These are phyloP conservation scores for Drosophila anomelani DNA, from an alignment of 2,888 invertebrate genomes.

Conservation along the genomic window DNA sequence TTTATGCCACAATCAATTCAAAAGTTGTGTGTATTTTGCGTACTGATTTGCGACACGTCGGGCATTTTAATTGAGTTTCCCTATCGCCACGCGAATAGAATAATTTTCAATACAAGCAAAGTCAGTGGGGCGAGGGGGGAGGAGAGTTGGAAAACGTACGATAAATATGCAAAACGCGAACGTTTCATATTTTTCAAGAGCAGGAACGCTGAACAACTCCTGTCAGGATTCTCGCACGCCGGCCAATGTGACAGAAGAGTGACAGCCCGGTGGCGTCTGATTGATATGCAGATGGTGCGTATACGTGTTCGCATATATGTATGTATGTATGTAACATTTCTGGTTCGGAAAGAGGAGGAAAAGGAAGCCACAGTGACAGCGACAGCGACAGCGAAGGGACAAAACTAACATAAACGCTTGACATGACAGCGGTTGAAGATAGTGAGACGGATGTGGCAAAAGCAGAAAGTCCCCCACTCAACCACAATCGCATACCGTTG, in stretches of 20 bases:
- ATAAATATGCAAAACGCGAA: constrained; percentile 78
- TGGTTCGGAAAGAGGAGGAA: constrained; percentile 14
- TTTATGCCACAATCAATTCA: constrained; percentile 49
- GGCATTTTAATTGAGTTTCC: constrained; percentile 75
- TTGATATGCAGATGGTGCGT: constrained; percentile 72
- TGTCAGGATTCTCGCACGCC: constrained; percentile 62
- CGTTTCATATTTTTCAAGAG: constrained; percentile 70
- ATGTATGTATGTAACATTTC: constrained; percentile 7
- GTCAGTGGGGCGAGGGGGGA: background rate
- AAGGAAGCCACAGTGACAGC: constrained; percentile 38
- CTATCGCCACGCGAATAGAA: constrained; percentile 61
- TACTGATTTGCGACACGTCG: constrained; percentile 71
- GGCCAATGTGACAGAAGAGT: constrained; percentile 64
- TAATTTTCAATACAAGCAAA: constrained; percentile 55
- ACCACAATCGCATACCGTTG: constrained; percentile 17
- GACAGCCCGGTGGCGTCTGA: constrained; percentile 72
- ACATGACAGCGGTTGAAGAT: constrained; percentile 46
- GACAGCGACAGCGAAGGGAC: constrained; percentile 15
- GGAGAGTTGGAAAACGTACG: constrained; percentile 29
- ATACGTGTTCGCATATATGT: constrained; percentile 13
- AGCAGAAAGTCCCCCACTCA: constrained; percentile 18
- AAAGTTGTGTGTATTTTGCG: constrained; percentile 41
- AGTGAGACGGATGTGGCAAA: constrained; percentile 44
- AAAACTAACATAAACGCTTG: constrained; percentile 40
- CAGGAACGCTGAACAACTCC: constrained; percentile 17